phyloP scores from a whole-genome alignment of 2,113 vertebrate genomes.

The Oophaga pumilio region DNA sequence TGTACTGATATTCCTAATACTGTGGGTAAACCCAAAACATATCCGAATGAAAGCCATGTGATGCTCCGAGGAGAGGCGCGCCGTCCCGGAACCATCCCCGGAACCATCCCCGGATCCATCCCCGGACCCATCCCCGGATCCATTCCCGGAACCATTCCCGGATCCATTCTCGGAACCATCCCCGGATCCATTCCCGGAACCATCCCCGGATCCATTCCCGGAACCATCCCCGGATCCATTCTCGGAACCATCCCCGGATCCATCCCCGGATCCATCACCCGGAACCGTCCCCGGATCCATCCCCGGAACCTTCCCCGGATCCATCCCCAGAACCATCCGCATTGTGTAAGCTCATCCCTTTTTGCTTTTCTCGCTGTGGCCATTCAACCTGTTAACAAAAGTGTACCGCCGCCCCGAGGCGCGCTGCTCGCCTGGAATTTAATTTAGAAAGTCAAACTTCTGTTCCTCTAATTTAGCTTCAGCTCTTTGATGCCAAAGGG shows the following conservation, averaged over 20 bases:
- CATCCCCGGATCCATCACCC: too few species aligned
- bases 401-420: not conserved
- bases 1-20: not conserved
- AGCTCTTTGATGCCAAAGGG: slow-evolving; percentile 13
- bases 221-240: too few species aligned
- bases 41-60: slow-evolving; percentile 4
- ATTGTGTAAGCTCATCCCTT: not conserved
- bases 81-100: not conserved
- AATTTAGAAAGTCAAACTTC: slow-evolving; percentile 3
- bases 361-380: not conserved
- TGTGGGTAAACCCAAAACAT: slow-evolving; percentile 1
- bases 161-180: too few species aligned
- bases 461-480: not conserved
- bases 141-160: not conserved
- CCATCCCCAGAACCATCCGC: too few species aligned
- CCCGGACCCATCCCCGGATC: not conserved
- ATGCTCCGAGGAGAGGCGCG: not conserved
- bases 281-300: too few species aligned
- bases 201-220: too few species aligned
- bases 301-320: too few species aligned
- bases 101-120: not conserved
- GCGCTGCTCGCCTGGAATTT: slow-evolving; percentile 5
- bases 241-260: not conserved
- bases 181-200: too few species aligned
- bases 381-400: slow-evolving; percentile 26